Base-by-base conservation (phyloP, 1,140 invertebrate species). In the Magallana angulata region DNA sequence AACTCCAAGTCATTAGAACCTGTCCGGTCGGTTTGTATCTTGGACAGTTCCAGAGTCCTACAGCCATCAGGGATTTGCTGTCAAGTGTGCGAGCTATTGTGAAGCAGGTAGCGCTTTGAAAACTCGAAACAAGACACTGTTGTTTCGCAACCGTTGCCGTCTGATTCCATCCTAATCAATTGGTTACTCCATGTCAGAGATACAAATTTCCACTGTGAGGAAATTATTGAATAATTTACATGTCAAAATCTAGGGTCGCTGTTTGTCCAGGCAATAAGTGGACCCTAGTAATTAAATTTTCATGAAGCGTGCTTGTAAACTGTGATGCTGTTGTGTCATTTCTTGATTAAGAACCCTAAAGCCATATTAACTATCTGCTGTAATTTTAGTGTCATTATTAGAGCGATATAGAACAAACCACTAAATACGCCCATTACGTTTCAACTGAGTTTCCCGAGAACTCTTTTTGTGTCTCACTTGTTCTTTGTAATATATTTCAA, bases 191-290 rank as follows among this genome's bases (percentile, higher is more conserved):
- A 30, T 57, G 48, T 18, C 81, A 58, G 81, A 30, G 24, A 76
- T 8, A 76, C 68, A 76, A 58, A 30, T 57, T 82, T 57, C 16
- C 48, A 57, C 81, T 2, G 81, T 7, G 57, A 7, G 18, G 81
- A n/a, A 48, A 82, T 82, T 82, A 82, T 82, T 82, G 57, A 82
- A 82, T 82, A 57, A 82, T 82, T 82, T 58, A 82, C 81, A 12
- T 82, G 81, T 82, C 81, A 82, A 82, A 76, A 30, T 76, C 24
- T 30, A 76, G 9, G 36, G 24, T 30, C 24, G 68, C 36, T 76
- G 68, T 76, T 76, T 76, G 68, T 11, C 36, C 68, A 76, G 11
- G 36, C 36, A 18, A 16, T 76, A 76, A 76, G 68, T 30, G 68
- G 24, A 30, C 24, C 68, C 36, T 76, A 36, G 68, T 36, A 76